Base-by-base conservation (phyloP, 2,113 vertebrate species). In the Cercopithecus mona region DNA sequence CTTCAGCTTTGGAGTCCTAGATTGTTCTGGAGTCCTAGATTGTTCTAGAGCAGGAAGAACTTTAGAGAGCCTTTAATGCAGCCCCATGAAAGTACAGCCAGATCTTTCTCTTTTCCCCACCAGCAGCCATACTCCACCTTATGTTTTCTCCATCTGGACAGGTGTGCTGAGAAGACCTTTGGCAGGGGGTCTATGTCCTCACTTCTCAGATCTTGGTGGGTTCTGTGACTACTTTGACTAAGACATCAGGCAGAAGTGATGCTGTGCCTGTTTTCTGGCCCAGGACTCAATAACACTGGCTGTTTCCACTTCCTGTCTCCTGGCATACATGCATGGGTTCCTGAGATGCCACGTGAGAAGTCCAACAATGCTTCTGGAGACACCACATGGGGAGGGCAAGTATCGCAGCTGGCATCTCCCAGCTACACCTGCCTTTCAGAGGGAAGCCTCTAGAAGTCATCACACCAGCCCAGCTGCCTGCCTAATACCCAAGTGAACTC, bases 311-410 rank as follows among this genome's bases (percentile, higher is more conserved):
- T 92, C 6, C 20, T 9, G 17, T 75, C 32, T 40, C 70, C 81
- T 20, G 12, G 43, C 76, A 76, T 32, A 27, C 64, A 5, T 2
- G 38, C n/a, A 55, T 38, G 38, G 45, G 25, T 57, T 66, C 48
- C 10, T 17, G 45, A 55, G 78, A 14, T 8, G 16, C 5, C 14
- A 13, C 0, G 0, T 8, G 75, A 66, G 23, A 25, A 43, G 57
- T 1, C 7, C 5, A 8, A 8, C 48, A 27, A 8, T 45, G 45
- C 59, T 52, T 94, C 87, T 59, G 52, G 35, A 45, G 43, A 83
- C 35, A 45, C 35, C 32, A 38, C 8, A 5, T 0, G 13, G n/a
- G 16, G 40, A 22, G 30, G 61, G 30, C 2, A 18, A 70, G 66
- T 2, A 1, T 9, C 75, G 4, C 66, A 27, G 32, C 13, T 2